Conservation (phyloP, 2,888 invertebrate genomes). For the Gymnocheta viridis region DNA sequence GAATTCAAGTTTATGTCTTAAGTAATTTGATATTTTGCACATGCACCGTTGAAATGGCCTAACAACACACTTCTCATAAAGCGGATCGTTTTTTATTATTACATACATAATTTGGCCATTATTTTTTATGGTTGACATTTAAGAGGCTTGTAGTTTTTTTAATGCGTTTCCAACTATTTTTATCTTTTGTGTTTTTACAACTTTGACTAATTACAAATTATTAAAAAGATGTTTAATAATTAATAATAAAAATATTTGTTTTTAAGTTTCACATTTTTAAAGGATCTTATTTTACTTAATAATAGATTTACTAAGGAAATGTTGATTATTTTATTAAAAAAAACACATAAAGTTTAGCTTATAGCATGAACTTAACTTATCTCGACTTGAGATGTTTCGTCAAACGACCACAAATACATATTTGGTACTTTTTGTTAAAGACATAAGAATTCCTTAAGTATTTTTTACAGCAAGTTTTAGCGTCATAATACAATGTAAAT, state of each 20-base stretch:
- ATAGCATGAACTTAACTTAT: not conserved
- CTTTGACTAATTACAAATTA: not conserved
- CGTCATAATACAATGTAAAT: not conserved
- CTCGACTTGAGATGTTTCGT: not conserved
- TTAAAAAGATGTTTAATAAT: not conserved
- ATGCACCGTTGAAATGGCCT: not conserved
- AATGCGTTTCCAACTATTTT: not conserved
- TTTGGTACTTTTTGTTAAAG: slow-evolving; percentile 13
- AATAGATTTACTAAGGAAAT: no score
- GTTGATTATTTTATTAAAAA: not conserved
- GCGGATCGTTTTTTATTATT: slow-evolving; percentile 24
- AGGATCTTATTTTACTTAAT: no score
- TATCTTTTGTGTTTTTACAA: not conserved
- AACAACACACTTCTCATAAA: slow-evolving; percentile 54
- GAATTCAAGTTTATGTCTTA: slow-evolving; percentile 44
- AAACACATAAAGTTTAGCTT: not conserved
- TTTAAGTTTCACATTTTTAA: no score
- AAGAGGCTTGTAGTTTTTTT: slow-evolving; percentile 26
- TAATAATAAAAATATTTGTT: no score
- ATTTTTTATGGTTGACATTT: slow-evolving; percentile 46
- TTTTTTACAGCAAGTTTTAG: slow-evolving; percentile 16
- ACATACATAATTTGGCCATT: slow-evolving; percentile 55
- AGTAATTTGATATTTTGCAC: slow-evolving; percentile 50
- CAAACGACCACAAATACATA: not conserved
- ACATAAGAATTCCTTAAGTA: slow-evolving; percentile 29